Evolutionary conservation across 2,797 vertebrate species (phyloP), one percentile per base, ranked within the genome.

Genomic region (Psittacula echo): DNA sequence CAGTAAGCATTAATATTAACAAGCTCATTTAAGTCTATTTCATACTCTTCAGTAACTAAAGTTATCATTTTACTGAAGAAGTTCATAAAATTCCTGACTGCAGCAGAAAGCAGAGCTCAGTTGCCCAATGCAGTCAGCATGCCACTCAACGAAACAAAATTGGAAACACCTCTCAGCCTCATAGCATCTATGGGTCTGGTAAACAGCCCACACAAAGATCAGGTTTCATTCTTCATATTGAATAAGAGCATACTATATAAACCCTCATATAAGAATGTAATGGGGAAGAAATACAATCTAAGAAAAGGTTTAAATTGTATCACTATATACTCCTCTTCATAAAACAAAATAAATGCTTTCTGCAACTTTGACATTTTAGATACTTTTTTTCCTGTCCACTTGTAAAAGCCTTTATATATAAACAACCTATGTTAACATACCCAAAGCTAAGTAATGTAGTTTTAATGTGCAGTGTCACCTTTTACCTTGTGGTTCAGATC

Each of bases 111-210:
- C 44, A 51, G 34, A 70, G 71, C 74, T 93, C 29, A 9, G 87
- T 56, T 67, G 81, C 8, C 41, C 2, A 0, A 67, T 44, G 37
- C 67, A 48, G 72, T 12, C 54, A n/a, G 56, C n/a, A 30, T 4
- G 76, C 26, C 73, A 64, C 70, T 47, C 54, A 62, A 72, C 6
- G 4, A 54, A 91, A 90, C 60, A 76, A 81, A 93, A 85, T 9
- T 71, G 85, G 89, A 74, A 96, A 92, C 77, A 77, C 30, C 42
- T 88, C 89, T 94, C 80, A 64, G 60, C 14, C 71, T 79, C 75
- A 67, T 6, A 73, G 26, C 51, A 86, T 72, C 62, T 62, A 61
- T 71, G 18, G 51, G 42, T 60, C 67, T 83, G 86, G 79, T 70
- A 71, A 91, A 76, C 44, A 87, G 70, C 73, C 73, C 85, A 81